Base-by-base conservation (phyloP, 2,113 vertebrate genomes). In the Machaerirhynchus nigripectus region DNA sequence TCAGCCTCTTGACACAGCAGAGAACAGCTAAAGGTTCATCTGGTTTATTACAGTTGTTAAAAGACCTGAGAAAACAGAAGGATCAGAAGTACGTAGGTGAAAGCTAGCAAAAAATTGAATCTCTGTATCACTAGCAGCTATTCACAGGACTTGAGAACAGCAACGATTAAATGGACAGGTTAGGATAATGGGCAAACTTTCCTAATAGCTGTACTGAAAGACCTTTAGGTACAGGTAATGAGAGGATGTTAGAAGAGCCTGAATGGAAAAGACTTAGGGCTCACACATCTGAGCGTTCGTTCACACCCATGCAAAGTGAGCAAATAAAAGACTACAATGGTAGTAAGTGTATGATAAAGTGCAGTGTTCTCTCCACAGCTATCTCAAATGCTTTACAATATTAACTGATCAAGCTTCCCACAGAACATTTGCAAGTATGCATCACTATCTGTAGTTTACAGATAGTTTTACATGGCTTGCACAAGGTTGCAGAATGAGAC, bases 371-470 rank as follows among this genome's bases (percentile, higher is more conserved):
- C 61, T 84, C 24, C 53, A 55, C 10, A 87, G 55, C 50, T 71
- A 79, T 95, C 87, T 87, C 49, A 83, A 87, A 65, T 65, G 57
- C 60, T 84, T 89, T 50, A 91, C 46, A 85, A 69, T 89, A 91
- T 82, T 82, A 96, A 95, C 70, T 77, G 82, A 96, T 85, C 61
- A 65, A 71, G 19, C 61, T 30, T 93, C 84, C 70, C 87, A 90
- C 84, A 76, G 46, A 93, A 83, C 67, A 73, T 69, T 82, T 91
- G 40, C 87, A 91, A 91, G 22, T 69, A 68, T 23, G 6, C 49
- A 68, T 76, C 49, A 5, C 40, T 91, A 76, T 68, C 77, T 75
- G 21, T 37, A 87, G 67, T 82, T 91, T 85, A 89, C 61, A 94
- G 67, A 67, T 64, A 53, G 50, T 69, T 88, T 83, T 77, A 80